These are phyloP conservation scores for Habroteleia sp. DNA, from an alignment of 2,888 invertebrate species.

Conservation along the genomic window DNA sequence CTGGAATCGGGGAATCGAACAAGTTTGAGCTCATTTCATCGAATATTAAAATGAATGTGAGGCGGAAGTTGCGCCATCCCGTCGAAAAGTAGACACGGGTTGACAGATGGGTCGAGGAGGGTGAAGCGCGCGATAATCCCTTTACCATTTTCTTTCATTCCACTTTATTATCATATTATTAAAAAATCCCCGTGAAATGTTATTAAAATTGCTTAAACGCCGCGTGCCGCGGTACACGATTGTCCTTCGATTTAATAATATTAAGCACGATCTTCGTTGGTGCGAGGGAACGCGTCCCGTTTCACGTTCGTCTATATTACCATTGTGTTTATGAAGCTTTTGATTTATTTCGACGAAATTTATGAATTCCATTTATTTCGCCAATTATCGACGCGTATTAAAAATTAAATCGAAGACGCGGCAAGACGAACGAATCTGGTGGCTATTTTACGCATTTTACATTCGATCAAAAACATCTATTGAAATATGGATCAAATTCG, in stretches of 20 bases:
- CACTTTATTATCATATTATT: constrained; percentile 81
- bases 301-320: constrained; percentile 24
- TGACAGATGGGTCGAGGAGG: constrained; percentile 66
- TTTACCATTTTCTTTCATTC: constrained; percentile 78
- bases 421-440: constrained; percentile 9
- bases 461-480: constrained; percentile 44
- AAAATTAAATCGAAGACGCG: constrained; percentile 2
- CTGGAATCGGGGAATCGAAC: constrained; percentile 53
- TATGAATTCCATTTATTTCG: constrained; percentile 38
- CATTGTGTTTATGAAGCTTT: constrained; percentile 36
- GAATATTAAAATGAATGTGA: constrained; percentile 67
- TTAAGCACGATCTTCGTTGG: constrained; percentile 74
- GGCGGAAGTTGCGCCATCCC: constrained; percentile 60
- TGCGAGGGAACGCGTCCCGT: constrained; percentile 10
- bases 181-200: constrained; percentile 80
- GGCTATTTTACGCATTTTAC: constrained; percentile 37
- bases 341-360: constrained; percentile 41
- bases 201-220: constrained; percentile 79
- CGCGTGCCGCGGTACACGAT: constrained; percentile 73
- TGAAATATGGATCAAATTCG: constrained; percentile 18
- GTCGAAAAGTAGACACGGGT: constrained; percentile 42
- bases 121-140: constrained; percentile 76
- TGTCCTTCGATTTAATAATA: constrained; percentile 79
- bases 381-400: constrained; percentile 30
- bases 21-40: constrained; percentile 62